These are phyloP conservation scores for Homalodisca vitripennis DNA, from an alignment of 1,140 invertebrate species.

Conservation along the genomic window DNA sequence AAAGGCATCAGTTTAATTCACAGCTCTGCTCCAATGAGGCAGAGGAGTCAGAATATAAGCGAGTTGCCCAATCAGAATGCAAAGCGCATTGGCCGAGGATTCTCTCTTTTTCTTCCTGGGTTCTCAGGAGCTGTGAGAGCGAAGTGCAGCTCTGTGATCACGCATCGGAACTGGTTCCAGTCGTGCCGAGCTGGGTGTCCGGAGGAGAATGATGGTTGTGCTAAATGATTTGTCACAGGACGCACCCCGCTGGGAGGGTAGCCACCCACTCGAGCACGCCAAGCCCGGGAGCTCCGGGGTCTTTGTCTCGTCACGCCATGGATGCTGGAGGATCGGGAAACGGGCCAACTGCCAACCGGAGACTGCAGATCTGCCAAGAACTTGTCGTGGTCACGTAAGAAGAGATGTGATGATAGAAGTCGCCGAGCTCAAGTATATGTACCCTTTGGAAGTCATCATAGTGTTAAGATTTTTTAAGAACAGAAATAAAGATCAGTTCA, in stretches of 20 bases:
- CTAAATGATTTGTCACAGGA: constrained; percentile 22
- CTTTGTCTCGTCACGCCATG: constrained; percentile 1
- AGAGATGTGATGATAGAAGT: no score
- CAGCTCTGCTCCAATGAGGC: no score
- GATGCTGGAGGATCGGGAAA: not conserved
- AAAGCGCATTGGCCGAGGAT: not conserved
- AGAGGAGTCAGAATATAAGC: no score
- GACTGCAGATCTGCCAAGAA: no score
- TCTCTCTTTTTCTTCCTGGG: not conserved
- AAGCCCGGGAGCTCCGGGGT: constrained; percentile 9
- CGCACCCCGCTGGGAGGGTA: not conserved
- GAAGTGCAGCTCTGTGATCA: no score
- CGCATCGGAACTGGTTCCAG: not conserved
- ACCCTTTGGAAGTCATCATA: no score
- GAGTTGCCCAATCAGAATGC: not conserved
- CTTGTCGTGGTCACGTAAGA: no score
- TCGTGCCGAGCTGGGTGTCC: not conserved
- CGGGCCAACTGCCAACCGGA: not conserved
- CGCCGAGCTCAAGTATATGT: no score
- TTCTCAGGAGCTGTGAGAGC: not conserved
- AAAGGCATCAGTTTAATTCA: no score
- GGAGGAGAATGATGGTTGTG: not conserved
- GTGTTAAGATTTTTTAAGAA: no score
- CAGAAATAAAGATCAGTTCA: no score
- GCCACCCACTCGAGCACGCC: not conserved